Conservation (phyloP, 1,140 invertebrate genomes). For the Andrena cerasifolii region DNA sequence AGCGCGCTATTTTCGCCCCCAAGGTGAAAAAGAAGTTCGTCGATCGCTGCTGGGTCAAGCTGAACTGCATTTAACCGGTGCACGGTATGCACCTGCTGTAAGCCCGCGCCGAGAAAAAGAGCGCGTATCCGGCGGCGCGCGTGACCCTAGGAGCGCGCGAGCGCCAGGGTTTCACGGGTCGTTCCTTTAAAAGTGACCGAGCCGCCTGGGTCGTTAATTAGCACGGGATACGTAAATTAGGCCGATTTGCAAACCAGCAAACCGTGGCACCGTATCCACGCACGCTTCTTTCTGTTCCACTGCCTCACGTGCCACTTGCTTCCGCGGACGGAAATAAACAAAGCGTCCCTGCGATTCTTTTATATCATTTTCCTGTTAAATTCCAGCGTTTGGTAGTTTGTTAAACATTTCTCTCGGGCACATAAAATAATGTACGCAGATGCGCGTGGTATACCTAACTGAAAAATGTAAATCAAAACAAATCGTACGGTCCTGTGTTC, state of each 20-base stretch:
- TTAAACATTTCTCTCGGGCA: no score
- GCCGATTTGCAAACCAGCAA: not conserved
- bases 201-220: slow-evolving; percentile 30
- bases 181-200: slow-evolving; percentile 33
- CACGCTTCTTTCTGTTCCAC: not conserved
- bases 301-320: not conserved
- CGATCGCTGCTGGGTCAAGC: slow-evolving; percentile 21
- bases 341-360: no score
- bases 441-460: no score
- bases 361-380: no score
- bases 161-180: not conserved
- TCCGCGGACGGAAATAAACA: no score
- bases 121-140: slow-evolving; percentile 21
- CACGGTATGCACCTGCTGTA: slow-evolving; percentile 11
- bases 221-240: slow-evolving; percentile 17
- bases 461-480: no score
- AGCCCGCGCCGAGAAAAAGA: not conserved
- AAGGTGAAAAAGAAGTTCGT: slow-evolving; percentile 40
- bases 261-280: not conserved
- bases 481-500: no score
- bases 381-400: no score
- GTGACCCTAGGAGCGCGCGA: not conserved
- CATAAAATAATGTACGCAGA: no score
- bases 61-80: slow-evolving; percentile 22
- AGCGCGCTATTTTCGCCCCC: slow-evolving; percentile 33